Base-by-base conservation (phyloP, 1,140 invertebrate genomes). In the Drosophila paulistorum region DNA sequence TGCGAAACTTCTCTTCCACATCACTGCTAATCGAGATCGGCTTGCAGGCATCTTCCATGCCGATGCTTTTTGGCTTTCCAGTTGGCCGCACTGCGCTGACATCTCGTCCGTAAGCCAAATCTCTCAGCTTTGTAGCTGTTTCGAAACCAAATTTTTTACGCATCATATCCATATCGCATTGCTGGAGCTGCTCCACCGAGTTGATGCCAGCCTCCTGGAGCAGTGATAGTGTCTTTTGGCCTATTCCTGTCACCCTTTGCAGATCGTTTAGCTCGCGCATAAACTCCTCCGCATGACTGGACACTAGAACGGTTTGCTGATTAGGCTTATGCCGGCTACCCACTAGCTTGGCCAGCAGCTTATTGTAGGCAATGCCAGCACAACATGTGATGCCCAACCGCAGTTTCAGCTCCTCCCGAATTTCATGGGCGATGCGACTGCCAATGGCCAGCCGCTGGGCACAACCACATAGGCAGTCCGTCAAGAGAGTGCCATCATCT, bases 341-440 rank as follows among this genome's bases (percentile, higher is more conserved):
- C 17, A 94, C 95, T 39, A 98, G 92, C 92, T 98, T 97, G 3
- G 97, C 95, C 76, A 97, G 90, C 57, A 97, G 87, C 92, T 98
- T 98, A 90, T 97, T 98, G 74, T 97, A 95, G 39, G 95, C 94
- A 71, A 97, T 94, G 11, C 97, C 97, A 61, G 96, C 96, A 93
- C 96, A 96, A 79, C 94, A 95, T 7, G 96, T 97, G 42, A 97
- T 93, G 41, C 95, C 94, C 45, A 97, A 92, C 60, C 95, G 94
- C 67, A 94, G 92, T 64, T 93, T 93, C 55, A 97, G 94, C 71
- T 93, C 93, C 58, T 94, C 92, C 41, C 96, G 94, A 77, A 97
- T 96, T 80, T 96, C 94, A 70, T 93, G 93, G 10, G 96, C 96
- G 70, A 97, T 94, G 74, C 94, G 93, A 60, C 95, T 94, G 68